Evolutionary conservation across 2,797 vertebrate genomes (phyloP).

Genomic region (Pachyuromys duprasi): DNA sequence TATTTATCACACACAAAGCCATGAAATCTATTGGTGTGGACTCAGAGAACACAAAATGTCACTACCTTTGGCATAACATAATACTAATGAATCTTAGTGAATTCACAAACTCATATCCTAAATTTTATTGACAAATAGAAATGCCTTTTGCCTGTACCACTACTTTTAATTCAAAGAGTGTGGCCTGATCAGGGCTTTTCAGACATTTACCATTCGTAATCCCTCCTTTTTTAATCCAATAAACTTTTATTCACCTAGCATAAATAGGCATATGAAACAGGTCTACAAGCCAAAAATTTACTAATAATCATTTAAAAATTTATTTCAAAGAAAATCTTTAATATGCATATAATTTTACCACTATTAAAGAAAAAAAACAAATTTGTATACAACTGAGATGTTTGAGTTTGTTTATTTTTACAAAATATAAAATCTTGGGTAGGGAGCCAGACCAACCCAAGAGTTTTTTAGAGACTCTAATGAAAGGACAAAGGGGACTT

Average conservation of each 20-base stretch:
- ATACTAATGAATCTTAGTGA: conserved; percentile 51
- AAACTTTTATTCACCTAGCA: neutral
- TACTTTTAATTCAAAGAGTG: neutral
- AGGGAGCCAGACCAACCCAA: neutral
- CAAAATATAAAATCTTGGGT: neutral
- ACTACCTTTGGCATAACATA: conserved; percentile 26
- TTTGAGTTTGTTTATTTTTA: neutral
- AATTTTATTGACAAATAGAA: conserved; percentile 54
- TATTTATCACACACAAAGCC: neutral
- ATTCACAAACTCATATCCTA: conserved; percentile 28
- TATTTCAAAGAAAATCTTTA: neutral
- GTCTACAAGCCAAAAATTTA: neutral
- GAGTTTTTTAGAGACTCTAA: neutral
- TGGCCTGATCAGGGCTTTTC: neutral
- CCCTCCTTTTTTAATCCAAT: neutral
- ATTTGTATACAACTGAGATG: neutral
- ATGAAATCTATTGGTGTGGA: neutral
- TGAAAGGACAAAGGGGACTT: neutral
- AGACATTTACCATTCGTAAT: neutral
- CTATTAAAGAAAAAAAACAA: neutral
- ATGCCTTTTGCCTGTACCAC: conserved; percentile 42
- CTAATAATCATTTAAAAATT: neutral
- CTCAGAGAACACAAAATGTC: conserved; percentile 20
- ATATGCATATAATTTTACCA: neutral
- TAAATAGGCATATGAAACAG: neutral